Base-by-base conservation (phyloP, 2,797 vertebrate genomes). In the Enteromius fasciolatus region DNA sequence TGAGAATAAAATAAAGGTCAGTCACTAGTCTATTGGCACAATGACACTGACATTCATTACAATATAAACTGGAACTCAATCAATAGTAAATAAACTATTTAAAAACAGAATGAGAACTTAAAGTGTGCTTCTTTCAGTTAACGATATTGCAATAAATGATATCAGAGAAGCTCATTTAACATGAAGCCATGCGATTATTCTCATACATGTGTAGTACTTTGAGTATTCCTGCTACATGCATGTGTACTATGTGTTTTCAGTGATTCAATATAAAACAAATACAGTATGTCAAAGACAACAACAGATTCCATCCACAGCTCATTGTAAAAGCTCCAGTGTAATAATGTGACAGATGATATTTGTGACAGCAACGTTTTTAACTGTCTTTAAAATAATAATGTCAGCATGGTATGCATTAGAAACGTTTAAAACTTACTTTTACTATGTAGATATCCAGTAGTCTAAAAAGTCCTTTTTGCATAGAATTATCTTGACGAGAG, bases 341-440 rank as follows among this genome's bases (percentile, higher is more conserved):
- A 50, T 11, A 23, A 20, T 36, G 18, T 52, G 18, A 36, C 57
- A 17, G 18, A 52, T 33, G 46, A 33, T 9, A 50, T 72, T 25
- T 50, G 41, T 48, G 23, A 50, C 25, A 50, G 17, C 25, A 48
- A 48, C 15, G 15, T 5, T 31, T 31, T 31, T n/a, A n/a, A n/a
- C n/a, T n/a, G 5, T 54, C 48, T 74, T 36, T 23, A 57, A 57
- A 74, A 39, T 36, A 28, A 54, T 39, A 8, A 54, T 3, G 1
- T 54, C 20, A 54, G 20, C 1, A 23, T 39, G 50, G 72, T 20
- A 57, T 39, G 50, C 20, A 17, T 57, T 17, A 57, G 31, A 75
- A 75, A 75, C 4, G 7, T 57, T 39, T 23, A 10, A 75, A 39
- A 23, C 72, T 76, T 76, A 75, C 73, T 23, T 23, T 57, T 59